Conservation (phyloP, 2,797 vertebrate species). For the Denticeps clupeoides region DNA sequence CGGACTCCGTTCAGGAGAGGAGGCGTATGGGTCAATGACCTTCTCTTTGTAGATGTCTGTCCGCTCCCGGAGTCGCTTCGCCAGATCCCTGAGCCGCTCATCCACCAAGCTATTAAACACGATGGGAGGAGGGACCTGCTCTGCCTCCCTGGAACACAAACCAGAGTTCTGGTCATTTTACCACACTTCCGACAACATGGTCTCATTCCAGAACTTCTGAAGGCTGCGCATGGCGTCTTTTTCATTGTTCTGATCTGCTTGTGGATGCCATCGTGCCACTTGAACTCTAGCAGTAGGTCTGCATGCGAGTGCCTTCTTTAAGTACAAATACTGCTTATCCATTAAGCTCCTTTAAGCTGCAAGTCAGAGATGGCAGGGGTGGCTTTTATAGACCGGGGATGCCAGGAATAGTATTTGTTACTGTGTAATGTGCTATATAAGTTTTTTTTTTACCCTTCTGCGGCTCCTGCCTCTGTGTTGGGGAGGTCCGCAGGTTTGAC, state of each 20-base stretch:
- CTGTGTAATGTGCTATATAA: too few relatives aligned
- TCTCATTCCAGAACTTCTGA: too few relatives aligned
- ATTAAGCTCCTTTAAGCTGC: constrained; percentile 44
- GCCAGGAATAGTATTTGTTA: too few relatives aligned
- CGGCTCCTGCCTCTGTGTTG: constrained; percentile 29
- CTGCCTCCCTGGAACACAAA: constrained; percentile 10
- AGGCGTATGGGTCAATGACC: constrained; percentile 57
- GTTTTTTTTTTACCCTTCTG: constrained; percentile 45
- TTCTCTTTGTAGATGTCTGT: constrained; percentile 56
- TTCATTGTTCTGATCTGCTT: too few relatives aligned
- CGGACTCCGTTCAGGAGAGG: constrained; percentile 72
- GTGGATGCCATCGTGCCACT: too few relatives aligned
- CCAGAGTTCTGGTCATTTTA: too few relatives aligned
- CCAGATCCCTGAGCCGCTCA: constrained; percentile 45
- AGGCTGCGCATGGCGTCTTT: too few relatives aligned
- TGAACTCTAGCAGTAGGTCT: constrained; percentile 5
- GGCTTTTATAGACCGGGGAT: too few relatives aligned
- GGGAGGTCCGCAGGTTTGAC: constrained; percentile 15
- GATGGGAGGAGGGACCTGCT: constrained; percentile 19
- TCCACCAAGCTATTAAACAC: constrained; percentile 57
- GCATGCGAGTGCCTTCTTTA: constrained; percentile 20
- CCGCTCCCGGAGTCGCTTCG: constrained; percentile 51
- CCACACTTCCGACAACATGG: too few relatives aligned
- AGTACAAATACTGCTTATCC: constrained; percentile 39
- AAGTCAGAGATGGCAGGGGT: constrained; percentile 14